Evolutionary conservation across 1,140 invertebrate genomes (phyloP).

Genomic region (Cepaea nemoralis): DNA sequence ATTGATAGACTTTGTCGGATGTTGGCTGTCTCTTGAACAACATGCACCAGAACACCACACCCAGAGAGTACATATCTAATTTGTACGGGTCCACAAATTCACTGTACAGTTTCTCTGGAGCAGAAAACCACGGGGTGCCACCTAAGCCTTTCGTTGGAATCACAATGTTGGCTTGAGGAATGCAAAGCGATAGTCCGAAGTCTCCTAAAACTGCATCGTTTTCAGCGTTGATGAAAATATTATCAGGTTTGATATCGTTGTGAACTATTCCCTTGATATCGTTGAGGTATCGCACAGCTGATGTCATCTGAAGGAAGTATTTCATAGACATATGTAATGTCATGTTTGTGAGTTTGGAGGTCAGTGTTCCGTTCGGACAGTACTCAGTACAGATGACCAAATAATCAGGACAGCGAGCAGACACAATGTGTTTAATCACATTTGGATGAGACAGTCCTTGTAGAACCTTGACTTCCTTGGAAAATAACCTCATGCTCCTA

Average conservation of each 20-base stretch:
- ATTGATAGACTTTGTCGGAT: too few relatives aligned
- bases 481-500: not conserved
- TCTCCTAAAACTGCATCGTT: not conserved
- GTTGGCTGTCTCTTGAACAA: too few relatives aligned
- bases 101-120: not conserved
- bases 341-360: not conserved
- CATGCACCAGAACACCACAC: too few relatives aligned
- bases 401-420: not conserved
- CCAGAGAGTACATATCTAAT: too few relatives aligned
- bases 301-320: not conserved
- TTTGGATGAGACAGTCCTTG: not conserved
- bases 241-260: not conserved
- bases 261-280: not conserved
- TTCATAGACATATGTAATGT: not conserved
- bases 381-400: constrained; percentile 12
- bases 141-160: not conserved
- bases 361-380: not conserved
- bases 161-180: not conserved
- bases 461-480: not conserved
- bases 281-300: not conserved
- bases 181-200: not conserved
- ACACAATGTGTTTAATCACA: not conserved
- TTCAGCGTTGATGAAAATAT: not conserved
- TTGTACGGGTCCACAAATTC: not conserved
- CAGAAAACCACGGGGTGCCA: not conserved